Percentiles rank a stretch among this genome's conserved stretches.
Evolutionary conservation across 1,140 invertebrate species (phyloP).

Genomic region (Drosophila seguyi): DNA sequence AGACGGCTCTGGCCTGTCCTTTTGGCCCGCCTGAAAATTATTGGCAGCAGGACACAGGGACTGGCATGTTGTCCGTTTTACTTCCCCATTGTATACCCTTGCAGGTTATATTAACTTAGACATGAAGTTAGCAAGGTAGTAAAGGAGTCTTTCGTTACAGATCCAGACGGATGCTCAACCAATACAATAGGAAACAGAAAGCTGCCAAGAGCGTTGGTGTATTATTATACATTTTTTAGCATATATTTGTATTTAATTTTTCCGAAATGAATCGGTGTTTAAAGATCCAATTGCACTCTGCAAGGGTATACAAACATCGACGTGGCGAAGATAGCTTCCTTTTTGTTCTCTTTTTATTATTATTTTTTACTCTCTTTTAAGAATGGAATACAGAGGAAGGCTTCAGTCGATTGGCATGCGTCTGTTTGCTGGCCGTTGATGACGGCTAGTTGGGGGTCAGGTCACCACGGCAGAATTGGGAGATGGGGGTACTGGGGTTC

Average conservation of each 20-base stretch:
- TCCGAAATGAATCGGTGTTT: too few relatives aligned
- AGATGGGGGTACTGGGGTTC: slow-evolving; percentile 1
- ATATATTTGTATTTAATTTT: too few relatives aligned
- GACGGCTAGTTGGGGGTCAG: slow-evolving; percentile 23
- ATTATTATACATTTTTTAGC: too few relatives aligned
- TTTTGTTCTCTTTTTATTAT: slow-evolving; percentile 6
- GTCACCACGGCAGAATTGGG: neutral
- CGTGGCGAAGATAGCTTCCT: neutral
- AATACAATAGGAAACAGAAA: too few relatives aligned
- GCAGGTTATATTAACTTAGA: too few relatives aligned
- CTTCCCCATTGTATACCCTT: neutral
- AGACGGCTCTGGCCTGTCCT: slow-evolving; percentile 20
- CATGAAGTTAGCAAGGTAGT: too few relatives aligned
- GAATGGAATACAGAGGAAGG: slow-evolving; percentile 50
- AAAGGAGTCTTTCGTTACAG: too few relatives aligned
- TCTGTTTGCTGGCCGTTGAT: slow-evolving; percentile 60
- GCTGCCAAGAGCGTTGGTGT: too few relatives aligned
- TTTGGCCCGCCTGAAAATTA: slow-evolving; percentile 58
- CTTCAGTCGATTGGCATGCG: slow-evolving; percentile 68
- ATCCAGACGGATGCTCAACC: too few relatives aligned
- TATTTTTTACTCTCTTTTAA: slow-evolving; percentile 14
- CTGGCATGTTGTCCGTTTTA: slow-evolving; percentile 22
- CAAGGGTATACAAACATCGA: too few relatives aligned
- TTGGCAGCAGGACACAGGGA: slow-evolving; percentile 50
- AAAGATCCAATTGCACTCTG: too few relatives aligned